phyloP scores from a whole-genome alignment of 2,113 vertebrate genomes.

The Otolemur garnettii region DNA sequence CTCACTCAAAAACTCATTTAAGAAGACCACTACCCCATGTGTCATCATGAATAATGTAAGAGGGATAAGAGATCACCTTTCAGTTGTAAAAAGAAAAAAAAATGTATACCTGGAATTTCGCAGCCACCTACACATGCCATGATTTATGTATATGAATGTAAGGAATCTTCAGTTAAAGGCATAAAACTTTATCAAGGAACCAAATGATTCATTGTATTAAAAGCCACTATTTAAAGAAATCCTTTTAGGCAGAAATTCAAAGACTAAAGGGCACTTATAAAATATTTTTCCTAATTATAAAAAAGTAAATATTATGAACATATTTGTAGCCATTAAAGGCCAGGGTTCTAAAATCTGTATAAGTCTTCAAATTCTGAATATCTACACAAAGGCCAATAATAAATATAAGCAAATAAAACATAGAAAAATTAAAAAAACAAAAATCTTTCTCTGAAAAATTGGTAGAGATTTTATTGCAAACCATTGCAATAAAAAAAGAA shows the following conservation, averaged over 20 bases:
- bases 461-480: neutral
- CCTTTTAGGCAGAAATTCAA: neutral
- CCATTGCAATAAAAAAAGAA: neutral
- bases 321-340: neutral
- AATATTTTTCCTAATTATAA: neutral
- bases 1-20: neutral
- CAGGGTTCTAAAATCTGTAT: neutral
- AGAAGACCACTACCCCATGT: neutral
- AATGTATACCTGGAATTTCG: neutral
- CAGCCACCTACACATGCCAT: neutral
- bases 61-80: neutral
- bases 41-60: neutral
- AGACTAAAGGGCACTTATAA: neutral
- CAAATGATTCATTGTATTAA: neutral
- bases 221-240: neutral
- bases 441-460: neutral
- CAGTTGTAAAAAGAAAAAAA: neutral
- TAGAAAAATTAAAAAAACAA: neutral
- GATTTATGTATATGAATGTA: neutral
- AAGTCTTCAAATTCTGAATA: neutral
- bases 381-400: neutral
- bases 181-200: neutral
- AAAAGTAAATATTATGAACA: neutral
- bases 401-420: neutral
- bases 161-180: neutral